A percentile compares a stretch with the other conserved stretches of the same genome.
These are phyloP conservation scores for Incurvaria masculella DNA, from an alignment of 2,888 invertebrate species.

Conservation along the genomic window DNA sequence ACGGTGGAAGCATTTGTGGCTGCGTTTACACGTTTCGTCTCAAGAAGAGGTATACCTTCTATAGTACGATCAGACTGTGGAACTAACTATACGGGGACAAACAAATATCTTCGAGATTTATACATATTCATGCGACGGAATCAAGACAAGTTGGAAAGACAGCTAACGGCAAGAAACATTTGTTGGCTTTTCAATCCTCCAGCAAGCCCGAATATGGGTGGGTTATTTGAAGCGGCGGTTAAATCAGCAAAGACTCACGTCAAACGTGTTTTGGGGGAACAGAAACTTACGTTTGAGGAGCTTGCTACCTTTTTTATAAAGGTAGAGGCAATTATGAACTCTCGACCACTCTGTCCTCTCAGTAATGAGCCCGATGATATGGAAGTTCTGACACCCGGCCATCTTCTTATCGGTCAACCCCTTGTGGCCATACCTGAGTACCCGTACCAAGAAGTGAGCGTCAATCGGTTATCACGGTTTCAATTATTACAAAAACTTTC, in stretches of 20 bases:
- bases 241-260: conserved; percentile 3
- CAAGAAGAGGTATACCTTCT: background rate
- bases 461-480: conserved; percentile 1
- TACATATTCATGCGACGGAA: background rate
- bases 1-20: conserved; percentile 15
- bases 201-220: too few relatives aligned
- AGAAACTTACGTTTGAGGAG: conserved; percentile 2
- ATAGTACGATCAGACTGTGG: background rate
- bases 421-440: conserved; percentile 8
- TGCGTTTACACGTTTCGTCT: background rate
- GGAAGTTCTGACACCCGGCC: conserved; percentile 12
- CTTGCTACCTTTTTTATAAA: conserved; percentile 3
- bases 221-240: conserved; percentile 5
- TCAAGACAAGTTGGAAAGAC: too few relatives aligned
- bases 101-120: background rate
- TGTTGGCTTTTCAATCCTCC: too few relatives aligned
- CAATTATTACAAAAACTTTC: conserved; percentile 6
- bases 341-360: conserved; percentile 1
- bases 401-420: conserved; percentile 15
- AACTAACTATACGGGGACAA: background rate
- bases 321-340: conserved; percentile 4
- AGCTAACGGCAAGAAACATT: too few relatives aligned
- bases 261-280: conserved; percentile 1
- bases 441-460: background rate
- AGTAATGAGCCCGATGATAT: background rate